Conservation (phyloP, 2,888 invertebrate genomes). For the Macrophya alboannulata region DNA sequence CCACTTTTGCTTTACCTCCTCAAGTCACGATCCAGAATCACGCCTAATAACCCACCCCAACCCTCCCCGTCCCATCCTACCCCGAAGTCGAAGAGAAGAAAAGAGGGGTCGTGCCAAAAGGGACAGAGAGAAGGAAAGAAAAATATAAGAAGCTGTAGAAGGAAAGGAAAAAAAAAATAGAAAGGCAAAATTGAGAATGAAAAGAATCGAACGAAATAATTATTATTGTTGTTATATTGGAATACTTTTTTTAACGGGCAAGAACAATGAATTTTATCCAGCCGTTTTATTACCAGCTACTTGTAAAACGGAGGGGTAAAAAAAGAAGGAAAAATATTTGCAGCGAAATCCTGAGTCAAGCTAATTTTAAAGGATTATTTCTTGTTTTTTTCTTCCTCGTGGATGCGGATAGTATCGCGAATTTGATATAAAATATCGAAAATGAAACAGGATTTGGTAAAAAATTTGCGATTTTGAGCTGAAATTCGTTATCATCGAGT, state of each 20-base stretch:
- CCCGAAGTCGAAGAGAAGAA: neutral
- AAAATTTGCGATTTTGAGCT: neutral
- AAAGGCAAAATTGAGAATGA: neutral
- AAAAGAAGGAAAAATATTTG: neutral
- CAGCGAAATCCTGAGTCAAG: no score
- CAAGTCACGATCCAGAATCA: constrained; percentile 30
- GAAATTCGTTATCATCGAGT: neutral
- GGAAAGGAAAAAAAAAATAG: neutral
- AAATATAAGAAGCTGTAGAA: no score
- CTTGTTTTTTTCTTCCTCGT: no score
- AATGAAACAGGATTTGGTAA: no score
- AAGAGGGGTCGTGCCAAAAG: neutral
- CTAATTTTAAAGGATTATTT: no score
- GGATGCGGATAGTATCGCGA: no score
- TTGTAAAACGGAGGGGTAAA: neutral
- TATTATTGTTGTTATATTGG: no score
- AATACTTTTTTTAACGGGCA: no score
- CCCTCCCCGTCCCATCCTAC: neutral
- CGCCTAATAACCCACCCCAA: constrained; percentile 22
- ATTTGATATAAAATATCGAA: neutral
- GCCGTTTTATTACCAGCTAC: neutral
- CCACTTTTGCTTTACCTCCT: constrained; percentile 27
- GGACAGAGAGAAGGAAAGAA: neutral
- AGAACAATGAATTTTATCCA: neutral
- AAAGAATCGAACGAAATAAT: neutral